Evolutionary conservation across 2,888 invertebrate genomes (phyloP).

Genomic region (Polyommatus iphigenia): DNA sequence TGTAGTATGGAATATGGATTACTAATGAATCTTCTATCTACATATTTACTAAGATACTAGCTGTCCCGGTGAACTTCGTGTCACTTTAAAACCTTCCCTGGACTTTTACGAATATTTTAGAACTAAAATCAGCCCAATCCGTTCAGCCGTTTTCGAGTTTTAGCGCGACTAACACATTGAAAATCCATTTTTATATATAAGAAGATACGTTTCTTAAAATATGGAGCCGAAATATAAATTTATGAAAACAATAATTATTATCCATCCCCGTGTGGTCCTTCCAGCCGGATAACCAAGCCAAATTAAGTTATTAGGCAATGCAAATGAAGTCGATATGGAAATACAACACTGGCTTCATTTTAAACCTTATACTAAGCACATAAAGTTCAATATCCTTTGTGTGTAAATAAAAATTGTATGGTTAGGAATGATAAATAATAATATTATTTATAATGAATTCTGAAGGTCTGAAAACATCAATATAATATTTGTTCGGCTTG

Average conservation of each 20-base stretch:
- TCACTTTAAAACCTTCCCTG: too few species aligned
- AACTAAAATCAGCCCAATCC: too few species aligned
- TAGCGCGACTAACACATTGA: too few species aligned
- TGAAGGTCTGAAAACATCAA: background rate
- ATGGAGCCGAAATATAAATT: background rate
- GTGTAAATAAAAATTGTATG: background rate
- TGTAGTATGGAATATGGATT: too few species aligned
- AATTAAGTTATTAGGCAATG: conserved; percentile 53
- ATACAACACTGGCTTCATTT: conserved; percentile 40
- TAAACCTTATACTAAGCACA: conserved; percentile 27
- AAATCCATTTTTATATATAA: too few species aligned
- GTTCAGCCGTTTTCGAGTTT: too few species aligned
- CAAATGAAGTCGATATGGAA: conserved; percentile 48
- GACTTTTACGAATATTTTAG: too few species aligned
- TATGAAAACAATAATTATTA: conserved; percentile 28
- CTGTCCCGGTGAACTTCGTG: too few species aligned
- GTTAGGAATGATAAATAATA: background rate
- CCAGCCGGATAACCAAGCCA: conserved; percentile 42
- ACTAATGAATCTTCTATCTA: too few species aligned
- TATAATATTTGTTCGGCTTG: background rate
- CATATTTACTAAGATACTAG: background rate
- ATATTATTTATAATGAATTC: background rate
- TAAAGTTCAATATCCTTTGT: conserved; percentile 34
- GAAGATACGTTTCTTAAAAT: background rate
- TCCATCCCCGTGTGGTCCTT: conserved; percentile 41